These are phyloP conservation scores for Thera britannica DNA, from an alignment of 2,888 invertebrate genomes.

Conservation along the genomic window DNA sequence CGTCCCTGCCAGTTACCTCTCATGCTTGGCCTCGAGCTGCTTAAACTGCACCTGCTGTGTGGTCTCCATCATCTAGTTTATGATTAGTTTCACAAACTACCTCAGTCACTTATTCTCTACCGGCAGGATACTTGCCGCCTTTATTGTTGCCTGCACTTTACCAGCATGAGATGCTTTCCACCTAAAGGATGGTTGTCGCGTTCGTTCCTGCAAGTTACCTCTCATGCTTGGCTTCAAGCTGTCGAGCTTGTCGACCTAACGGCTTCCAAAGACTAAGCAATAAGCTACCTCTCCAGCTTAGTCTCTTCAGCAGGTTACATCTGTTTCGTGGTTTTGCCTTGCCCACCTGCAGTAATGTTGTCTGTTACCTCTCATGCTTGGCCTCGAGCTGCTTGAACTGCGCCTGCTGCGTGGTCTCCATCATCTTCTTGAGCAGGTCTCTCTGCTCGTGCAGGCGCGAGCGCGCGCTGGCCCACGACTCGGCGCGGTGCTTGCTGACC, in stretches of 20 bases:
- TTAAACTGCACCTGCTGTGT: too few species aligned
- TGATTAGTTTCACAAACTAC: too few species aligned
- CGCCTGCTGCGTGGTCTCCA: constrained; percentile 91
- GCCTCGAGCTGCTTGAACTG: constrained; percentile 96
- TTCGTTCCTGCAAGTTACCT: neutral
- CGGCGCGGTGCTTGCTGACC: constrained; percentile 92
- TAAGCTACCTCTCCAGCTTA: too few species aligned
- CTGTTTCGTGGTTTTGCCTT: too few species aligned
- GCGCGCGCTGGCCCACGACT: constrained; percentile 93
- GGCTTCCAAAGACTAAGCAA: too few species aligned
- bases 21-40: constrained; percentile 90
- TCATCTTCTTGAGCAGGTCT: constrained; percentile 89
- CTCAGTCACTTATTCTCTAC: too few species aligned
- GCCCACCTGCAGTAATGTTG: constrained; percentile 76
- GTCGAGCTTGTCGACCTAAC: too few species aligned
- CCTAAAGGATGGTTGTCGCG: neutral
- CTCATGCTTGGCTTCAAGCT: neutral
- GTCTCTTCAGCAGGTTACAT: too few species aligned
- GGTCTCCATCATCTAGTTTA: too few species aligned
- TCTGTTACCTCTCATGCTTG: constrained; percentile 90
- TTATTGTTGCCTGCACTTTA: too few species aligned
- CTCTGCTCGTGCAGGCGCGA: constrained; percentile 94
- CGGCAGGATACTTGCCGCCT: too few species aligned
- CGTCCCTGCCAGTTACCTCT: neutral
- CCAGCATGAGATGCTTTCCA: too few species aligned